Conservation (phyloP, 2,888 invertebrate species). For the Lymantria monacha region DNA sequence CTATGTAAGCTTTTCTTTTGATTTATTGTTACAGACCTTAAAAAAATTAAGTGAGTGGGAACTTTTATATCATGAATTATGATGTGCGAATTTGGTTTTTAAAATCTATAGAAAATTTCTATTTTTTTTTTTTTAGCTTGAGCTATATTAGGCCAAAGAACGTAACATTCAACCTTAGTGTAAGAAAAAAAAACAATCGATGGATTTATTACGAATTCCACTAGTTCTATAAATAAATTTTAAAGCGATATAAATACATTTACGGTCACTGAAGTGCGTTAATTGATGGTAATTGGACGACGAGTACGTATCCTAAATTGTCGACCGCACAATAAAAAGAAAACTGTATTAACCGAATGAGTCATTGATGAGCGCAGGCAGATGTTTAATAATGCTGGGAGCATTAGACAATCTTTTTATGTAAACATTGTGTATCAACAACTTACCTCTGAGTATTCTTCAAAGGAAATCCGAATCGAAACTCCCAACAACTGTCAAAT, state of each 20-base stretch:
- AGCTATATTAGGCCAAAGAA: too few species aligned
- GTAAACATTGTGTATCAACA: slow-evolving; percentile 21
- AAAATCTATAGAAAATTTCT: too few species aligned
- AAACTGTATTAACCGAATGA: slow-evolving; percentile 13
- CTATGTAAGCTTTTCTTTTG: too few species aligned
- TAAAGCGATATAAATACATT: slow-evolving; percentile 14
- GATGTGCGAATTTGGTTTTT: too few species aligned
- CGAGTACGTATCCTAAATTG: slow-evolving; percentile 40
- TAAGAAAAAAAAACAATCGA: too few species aligned
- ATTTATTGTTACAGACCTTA: too few species aligned
- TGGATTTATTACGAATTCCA: too few species aligned
- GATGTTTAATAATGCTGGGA: slow-evolving; percentile 14
- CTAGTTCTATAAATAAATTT: too few species aligned
- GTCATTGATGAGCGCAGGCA: slow-evolving; percentile 23
- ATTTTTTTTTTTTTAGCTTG: too few species aligned
- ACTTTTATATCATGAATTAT: too few species aligned
- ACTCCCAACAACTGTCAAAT: slow-evolving; percentile 14
- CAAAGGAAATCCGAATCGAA: slow-evolving; percentile 2
- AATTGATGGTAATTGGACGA: slow-evolving; percentile 44
- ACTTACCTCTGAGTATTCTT: slow-evolving; percentile 29
- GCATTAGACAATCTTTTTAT: slow-evolving; percentile 8
- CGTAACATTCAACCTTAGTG: too few species aligned
- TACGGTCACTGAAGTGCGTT: slow-evolving; percentile 18
- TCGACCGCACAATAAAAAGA: slow-evolving; percentile 32
- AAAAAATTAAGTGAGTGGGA: too few species aligned